Evolutionary conservation across 2,888 invertebrate genomes (phyloP).

Genomic region (Mesorhabditis spiculigera): DNA sequence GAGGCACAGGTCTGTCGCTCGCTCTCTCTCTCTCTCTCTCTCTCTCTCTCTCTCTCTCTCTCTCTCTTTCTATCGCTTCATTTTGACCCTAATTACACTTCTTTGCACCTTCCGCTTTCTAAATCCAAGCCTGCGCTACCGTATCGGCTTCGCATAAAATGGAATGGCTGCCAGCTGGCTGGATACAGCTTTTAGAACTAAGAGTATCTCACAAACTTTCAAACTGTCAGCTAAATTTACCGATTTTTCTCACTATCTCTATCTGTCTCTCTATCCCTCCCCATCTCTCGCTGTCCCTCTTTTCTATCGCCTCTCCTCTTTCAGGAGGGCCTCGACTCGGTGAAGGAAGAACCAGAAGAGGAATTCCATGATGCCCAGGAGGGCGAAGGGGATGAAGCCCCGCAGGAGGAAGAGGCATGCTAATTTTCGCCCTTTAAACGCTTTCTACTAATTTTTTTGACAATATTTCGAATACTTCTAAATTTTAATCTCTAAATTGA

Average conservation of each 20-base stretch:
- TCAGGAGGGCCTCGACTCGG: slow-evolving; percentile 12
- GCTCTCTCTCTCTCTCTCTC: background rate
- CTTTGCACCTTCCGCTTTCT: background rate
- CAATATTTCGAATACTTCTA: background rate
- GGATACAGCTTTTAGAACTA: too few species aligned
- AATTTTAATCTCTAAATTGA: background rate
- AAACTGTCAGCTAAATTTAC: background rate
- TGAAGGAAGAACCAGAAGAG: slow-evolving; percentile 15
- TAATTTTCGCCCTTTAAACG: background rate
- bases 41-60: too few species aligned
- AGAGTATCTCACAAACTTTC: background rate
- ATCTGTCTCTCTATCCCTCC: too few species aligned
- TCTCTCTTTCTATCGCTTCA: background rate
- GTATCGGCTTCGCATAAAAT: too few species aligned
- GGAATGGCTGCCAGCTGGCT: too few species aligned
- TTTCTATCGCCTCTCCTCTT: background rate
- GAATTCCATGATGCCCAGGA: slow-evolving; percentile 5
- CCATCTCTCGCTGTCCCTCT: background rate
- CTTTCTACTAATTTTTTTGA: background rate
- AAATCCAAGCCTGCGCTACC: too few species aligned
- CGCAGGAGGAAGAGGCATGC: slow-evolving; percentile 9
- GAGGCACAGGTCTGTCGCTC: slow-evolving; percentile 34
- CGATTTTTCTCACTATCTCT: too few species aligned
- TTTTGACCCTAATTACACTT: background rate
- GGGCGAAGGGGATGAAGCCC: slow-evolving; percentile 13